These are phyloP conservation scores for Coracias cyanogaster DNA, from an alignment of 2,797 vertebrate species.

Conservation along the genomic window DNA sequence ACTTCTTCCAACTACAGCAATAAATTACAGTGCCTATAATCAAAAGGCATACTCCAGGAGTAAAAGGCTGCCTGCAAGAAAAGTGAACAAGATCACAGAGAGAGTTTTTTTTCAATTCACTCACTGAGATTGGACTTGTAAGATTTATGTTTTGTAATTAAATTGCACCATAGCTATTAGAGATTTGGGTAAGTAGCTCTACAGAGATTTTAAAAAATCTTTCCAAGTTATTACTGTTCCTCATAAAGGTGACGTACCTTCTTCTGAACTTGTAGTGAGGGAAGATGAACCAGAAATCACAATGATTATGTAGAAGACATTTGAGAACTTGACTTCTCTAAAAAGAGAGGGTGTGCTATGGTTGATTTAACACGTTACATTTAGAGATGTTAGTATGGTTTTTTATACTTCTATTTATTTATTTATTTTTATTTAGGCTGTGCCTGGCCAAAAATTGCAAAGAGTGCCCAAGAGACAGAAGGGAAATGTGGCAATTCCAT, in stretches of 20 bases:
- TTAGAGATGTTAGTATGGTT: background rate
- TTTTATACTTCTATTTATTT: background rate
- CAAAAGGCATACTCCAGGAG: background rate
- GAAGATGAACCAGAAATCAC: background rate
- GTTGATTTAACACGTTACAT: background rate
- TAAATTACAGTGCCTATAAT: background rate
- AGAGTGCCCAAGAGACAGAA: background rate
- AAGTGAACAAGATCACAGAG: background rate
- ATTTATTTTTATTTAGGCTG: background rate
- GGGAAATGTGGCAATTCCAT: background rate
- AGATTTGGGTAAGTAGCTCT: background rate
- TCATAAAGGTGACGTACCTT: background rate
- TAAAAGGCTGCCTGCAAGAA: background rate
- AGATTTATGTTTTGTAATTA: background rate
- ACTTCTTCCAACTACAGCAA: background rate
- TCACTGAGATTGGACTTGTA: background rate
- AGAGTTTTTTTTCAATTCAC: background rate
- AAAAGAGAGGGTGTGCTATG: background rate
- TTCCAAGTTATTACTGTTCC: background rate
- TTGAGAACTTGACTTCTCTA: background rate
- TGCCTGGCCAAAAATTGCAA: background rate
- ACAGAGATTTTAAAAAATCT: background rate
- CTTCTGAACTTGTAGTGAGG: background rate
- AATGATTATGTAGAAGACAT: background rate
- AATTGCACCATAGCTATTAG: background rate